These are phyloP conservation scores for Calephelis virginiensis DNA, from an alignment of 1,140 invertebrate species.

Conservation along the genomic window DNA sequence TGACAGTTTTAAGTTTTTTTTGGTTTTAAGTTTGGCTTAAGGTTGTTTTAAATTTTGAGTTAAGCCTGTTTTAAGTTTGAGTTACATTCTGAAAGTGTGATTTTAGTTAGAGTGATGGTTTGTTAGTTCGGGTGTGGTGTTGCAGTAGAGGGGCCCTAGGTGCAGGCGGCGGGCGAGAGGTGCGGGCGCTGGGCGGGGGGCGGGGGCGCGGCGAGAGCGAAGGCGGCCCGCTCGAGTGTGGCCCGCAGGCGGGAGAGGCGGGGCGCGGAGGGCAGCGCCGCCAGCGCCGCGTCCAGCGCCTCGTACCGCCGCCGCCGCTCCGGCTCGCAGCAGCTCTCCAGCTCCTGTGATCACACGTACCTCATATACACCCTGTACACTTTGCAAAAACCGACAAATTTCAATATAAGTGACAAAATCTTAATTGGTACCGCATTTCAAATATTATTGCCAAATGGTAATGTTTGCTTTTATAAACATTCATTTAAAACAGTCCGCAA, in stretches of 20 bases:
- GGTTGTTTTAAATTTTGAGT: no score
- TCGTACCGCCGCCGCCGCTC: constrained; percentile 50
- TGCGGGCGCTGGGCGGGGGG: constrained; percentile 11
- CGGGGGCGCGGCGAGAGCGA: constrained; percentile 38
- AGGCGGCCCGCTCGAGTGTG: constrained; percentile 45
- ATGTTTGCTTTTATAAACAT: no score
- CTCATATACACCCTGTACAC: no score
- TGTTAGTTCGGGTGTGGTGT: background rate
- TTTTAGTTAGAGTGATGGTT: background rate
- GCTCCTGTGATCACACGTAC: constrained; percentile 38
- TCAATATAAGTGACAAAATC: no score
- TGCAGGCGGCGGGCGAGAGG: constrained; percentile 27
- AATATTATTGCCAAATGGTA: no score
- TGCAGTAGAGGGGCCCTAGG: constrained; percentile 13
- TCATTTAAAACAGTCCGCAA: no score
- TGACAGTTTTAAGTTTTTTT: no score
- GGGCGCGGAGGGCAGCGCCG: constrained; percentile 33
- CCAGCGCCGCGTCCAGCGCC: constrained; percentile 44
- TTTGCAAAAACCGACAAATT: no score
- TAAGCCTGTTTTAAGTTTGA: no score
- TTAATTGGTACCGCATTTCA: no score
- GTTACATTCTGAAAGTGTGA: no score
- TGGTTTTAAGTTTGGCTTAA: no score
- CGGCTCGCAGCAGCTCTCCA: constrained; percentile 42
- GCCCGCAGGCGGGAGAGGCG: constrained; percentile 40